phyloP scores from a whole-genome alignment of 1,140 invertebrate species.

The Brachionus rubens region DNA sequence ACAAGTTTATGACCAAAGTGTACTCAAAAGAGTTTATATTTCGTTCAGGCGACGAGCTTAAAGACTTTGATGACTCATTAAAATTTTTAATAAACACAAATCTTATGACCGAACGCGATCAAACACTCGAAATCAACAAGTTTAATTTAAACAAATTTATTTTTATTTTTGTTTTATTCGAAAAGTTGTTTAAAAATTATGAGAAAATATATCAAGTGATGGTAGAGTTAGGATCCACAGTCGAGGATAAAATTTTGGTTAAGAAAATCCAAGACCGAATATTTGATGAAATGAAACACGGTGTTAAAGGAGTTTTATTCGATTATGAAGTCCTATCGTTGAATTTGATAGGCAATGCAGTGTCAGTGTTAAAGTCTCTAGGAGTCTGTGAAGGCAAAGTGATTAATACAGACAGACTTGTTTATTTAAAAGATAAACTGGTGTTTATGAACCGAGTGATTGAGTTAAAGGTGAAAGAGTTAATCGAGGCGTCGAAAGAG shows the following conservation, averaged over 20 bases:
- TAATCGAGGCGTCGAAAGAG: neutral
- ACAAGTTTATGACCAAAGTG: constrained; percentile 1
- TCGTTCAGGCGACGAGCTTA: neutral
- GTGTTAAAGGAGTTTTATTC: neutral
- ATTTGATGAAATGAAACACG: constrained; percentile 23
- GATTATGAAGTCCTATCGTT: constrained; percentile 37
- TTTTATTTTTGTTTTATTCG: constrained; percentile 6
- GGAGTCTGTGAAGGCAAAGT: constrained; percentile 8
- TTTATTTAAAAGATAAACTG: constrained; percentile 15
- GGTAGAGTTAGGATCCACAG: neutral
- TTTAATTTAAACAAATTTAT: constrained; percentile 31
- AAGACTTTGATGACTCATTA: constrained; percentile 32
- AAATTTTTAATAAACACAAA: constrained; percentile 37
- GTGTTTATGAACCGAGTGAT: neutral
- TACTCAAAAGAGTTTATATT: constrained; percentile 35
- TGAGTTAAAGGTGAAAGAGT: neutral
- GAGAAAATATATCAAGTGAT: neutral
- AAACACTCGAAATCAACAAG: neutral
- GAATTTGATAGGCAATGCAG: constrained; percentile 9
- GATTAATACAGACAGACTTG: neutral
- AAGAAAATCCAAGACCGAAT: constrained; percentile 14
- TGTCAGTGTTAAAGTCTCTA: neutral
- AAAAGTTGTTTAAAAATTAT: constrained; percentile 24
- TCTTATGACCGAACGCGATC: neutral
- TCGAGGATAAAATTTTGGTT: neutral